These are phyloP conservation scores for Phataginus tricuspis DNA, from an alignment of 2,797 vertebrate species.

Conservation along the genomic window DNA sequence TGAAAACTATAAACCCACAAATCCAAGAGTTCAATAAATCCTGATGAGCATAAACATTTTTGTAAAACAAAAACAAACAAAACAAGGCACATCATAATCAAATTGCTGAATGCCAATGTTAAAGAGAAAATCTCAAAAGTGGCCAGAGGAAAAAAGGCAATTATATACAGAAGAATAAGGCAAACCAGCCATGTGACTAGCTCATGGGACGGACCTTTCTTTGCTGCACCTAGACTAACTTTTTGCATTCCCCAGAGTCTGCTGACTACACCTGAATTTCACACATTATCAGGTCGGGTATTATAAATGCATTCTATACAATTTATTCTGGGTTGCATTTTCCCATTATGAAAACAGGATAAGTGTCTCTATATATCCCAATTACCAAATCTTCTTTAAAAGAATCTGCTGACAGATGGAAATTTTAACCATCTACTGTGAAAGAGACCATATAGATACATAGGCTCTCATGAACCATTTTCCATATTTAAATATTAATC, in stretches of 20 bases:
- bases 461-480: neutral
- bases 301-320: neutral
- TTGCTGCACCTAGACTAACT: neutral
- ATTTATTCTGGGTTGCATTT: neutral
- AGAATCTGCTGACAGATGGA: neutral
- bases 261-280: neutral
- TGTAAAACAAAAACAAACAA: neutral
- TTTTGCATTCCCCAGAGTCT: neutral
- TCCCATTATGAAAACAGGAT: neutral
- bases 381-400: neutral
- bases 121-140: neutral
- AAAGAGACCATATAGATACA: neutral
- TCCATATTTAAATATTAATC: constrained; percentile 9
- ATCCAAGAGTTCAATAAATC: neutral
- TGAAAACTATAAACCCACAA: neutral
- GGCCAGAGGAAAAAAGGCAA: neutral
- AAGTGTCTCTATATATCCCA: neutral
- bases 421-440: neutral
- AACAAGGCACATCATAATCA: neutral
- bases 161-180: neutral
- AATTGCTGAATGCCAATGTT: neutral
- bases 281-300: neutral
- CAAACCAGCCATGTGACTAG: neutral
- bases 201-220: neutral
- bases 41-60: neutral